Conservation (phyloP, 2,113 vertebrate species). For the Ancistrus triradiatus region DNA sequence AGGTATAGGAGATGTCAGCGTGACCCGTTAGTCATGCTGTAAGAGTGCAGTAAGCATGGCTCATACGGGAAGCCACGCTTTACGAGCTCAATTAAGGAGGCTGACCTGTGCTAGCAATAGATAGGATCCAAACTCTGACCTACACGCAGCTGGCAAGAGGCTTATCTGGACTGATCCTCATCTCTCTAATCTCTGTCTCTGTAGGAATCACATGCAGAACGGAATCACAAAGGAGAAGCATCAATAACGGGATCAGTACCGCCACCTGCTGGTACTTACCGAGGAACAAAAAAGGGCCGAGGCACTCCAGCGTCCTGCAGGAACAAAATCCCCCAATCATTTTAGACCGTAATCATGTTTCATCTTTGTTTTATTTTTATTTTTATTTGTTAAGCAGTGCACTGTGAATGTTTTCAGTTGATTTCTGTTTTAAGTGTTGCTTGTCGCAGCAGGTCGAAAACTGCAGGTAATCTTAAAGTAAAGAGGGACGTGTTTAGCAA, state of each 20-base stretch:
- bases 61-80: too few species aligned
- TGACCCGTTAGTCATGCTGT: too few species aligned
- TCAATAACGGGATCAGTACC: slow-evolving; percentile 61
- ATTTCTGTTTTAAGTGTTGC: slow-evolving; percentile 49
- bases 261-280: slow-evolving; percentile 59
- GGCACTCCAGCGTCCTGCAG: too few species aligned
- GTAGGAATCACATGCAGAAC: slow-evolving; percentile 74
- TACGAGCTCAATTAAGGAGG: too few species aligned
- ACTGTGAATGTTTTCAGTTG: slow-evolving; percentile 68
- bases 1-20: too few species aligned
- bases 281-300: slow-evolving; percentile 43
- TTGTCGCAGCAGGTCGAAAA: not conserved
- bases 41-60: too few species aligned
- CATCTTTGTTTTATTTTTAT: slow-evolving; percentile 21
- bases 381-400: slow-evolving; percentile 54
- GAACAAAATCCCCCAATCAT: slow-evolving; percentile 7
- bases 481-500: too few species aligned
- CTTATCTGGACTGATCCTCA: slow-evolving; percentile 48
- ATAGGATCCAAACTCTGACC: slow-evolving; percentile 45
- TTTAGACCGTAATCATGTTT: slow-evolving; percentile 32
- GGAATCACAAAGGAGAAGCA: slow-evolving; percentile 82
- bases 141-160: slow-evolving; percentile 29
- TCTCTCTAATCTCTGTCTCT: slow-evolving; percentile 51
- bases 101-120: slow-evolving; percentile 22
- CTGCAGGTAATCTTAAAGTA: not conserved